Percentiles rank a stretch among this genome's conserved stretches.
Conservation (phyloP, 2,113 vertebrate genomes). For the Elephantulus edwardii region DNA sequence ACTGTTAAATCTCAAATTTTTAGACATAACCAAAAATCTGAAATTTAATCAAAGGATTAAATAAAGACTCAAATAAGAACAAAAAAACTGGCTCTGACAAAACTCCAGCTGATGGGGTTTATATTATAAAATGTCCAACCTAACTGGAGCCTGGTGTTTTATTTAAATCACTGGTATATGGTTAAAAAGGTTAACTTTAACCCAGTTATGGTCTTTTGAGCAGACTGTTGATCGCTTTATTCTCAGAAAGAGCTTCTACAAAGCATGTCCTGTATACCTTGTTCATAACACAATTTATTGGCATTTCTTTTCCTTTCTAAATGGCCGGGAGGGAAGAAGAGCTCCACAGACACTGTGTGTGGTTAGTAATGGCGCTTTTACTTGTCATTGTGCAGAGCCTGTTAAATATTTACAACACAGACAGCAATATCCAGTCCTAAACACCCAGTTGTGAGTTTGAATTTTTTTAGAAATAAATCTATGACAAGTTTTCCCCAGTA, state of each 20-base stretch:
- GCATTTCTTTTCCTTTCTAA: slow-evolving; percentile 67
- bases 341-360: slow-evolving; percentile 62
- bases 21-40: slow-evolving; percentile 58
- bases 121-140: slow-evolving; percentile 82
- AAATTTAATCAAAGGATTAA: slow-evolving; percentile 78
- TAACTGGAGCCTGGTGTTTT: slow-evolving; percentile 80
- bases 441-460: slow-evolving; percentile 80
- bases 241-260: slow-evolving; percentile 59
- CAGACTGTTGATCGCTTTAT: slow-evolving; percentile 46
- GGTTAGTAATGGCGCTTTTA: slow-evolving; percentile 74
- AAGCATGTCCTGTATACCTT: slow-evolving; percentile 49
- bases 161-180: slow-evolving; percentile 76
- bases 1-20: slow-evolving; percentile 80
- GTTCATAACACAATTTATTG: slow-evolving; percentile 69
- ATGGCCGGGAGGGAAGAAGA: slow-evolving; percentile 65
- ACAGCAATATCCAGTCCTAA: slow-evolving; percentile 77
- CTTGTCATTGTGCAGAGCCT: slow-evolving; percentile 76
- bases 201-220: slow-evolving; percentile 40
- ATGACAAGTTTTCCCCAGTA: slow-evolving; percentile 77
- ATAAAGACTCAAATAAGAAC: slow-evolving; percentile 78
- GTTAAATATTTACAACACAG: slow-evolving; percentile 82
- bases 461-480: slow-evolving; percentile 81
- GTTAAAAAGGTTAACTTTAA: slow-evolving; percentile 56
- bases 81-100: slow-evolving; percentile 77
- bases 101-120: slow-evolving; percentile 67